These are phyloP conservation scores for Drosophila paramelanica DNA, from an alignment of 2,888 invertebrate species.

Conservation along the genomic window DNA sequence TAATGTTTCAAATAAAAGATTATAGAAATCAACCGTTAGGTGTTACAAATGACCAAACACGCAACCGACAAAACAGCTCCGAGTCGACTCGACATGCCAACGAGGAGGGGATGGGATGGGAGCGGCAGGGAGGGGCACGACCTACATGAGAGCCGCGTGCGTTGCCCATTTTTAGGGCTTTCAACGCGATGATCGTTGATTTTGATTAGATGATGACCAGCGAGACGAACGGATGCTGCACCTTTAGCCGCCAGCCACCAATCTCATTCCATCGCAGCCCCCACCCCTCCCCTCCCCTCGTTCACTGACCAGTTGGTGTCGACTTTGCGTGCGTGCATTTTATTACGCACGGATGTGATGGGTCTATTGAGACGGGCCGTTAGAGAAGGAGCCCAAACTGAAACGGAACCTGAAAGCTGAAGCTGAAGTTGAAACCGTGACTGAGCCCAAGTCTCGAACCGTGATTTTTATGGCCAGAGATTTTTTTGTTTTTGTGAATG, in stretches of 20 bases:
- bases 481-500: slow-evolving; percentile 10
- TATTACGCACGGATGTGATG: slow-evolving; percentile 77
- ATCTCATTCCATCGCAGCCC: not conserved
- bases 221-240: slow-evolving; percentile 51
- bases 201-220: slow-evolving; percentile 68
- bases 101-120: not conserved
- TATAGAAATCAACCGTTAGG: slow-evolving; percentile 76
- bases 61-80: slow-evolving; percentile 34
- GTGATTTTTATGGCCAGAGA: slow-evolving; percentile 42
- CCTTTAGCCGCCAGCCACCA: slow-evolving; percentile 17
- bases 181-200: slow-evolving; percentile 68
- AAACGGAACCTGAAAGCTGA: not conserved
- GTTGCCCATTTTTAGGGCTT: slow-evolving; percentile 50
- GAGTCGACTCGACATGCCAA: not conserved
- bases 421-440: slow-evolving; percentile 6
- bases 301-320: slow-evolving; percentile 49
- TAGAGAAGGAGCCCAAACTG: slow-evolving; percentile 19
- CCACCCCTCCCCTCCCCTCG: too few relatives aligned
- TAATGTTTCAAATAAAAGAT: slow-evolving; percentile 67
- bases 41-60: slow-evolving; percentile 77
- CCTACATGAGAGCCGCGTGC: slow-evolving; percentile 47
- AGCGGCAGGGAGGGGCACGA: slow-evolving; percentile 8
- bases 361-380: slow-evolving; percentile 63
- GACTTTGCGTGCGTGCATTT: slow-evolving; percentile 75
- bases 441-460: slow-evolving; percentile 2